A percentile compares a stretch with the other conserved stretches of the same genome.
phyloP scores from a whole-genome alignment of 2,797 vertebrate genomes.

The Tachyglossus aculeatus region DNA sequence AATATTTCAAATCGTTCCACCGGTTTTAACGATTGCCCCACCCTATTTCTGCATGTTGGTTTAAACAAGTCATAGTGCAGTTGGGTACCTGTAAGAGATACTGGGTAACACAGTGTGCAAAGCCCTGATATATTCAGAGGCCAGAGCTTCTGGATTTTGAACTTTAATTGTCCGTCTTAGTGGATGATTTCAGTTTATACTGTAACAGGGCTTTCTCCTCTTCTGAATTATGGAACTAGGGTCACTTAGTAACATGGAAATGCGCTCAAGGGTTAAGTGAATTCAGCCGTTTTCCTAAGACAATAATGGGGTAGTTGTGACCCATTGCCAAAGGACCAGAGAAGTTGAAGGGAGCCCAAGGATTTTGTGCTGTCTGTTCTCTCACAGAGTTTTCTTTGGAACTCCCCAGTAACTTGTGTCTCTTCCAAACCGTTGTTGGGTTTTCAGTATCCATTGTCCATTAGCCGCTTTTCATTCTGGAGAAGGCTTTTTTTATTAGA shows the following conservation, averaged over 20 bases:
- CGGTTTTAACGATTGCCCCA: too few species aligned
- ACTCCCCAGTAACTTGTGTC: not conserved
- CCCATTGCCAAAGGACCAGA: not conserved
- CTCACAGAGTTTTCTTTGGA: not conserved
- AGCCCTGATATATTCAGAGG: not conserved
- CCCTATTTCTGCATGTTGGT: too few species aligned
- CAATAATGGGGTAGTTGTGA: not conserved
- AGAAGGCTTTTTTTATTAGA: not conserved
- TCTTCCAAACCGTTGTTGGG: not conserved
- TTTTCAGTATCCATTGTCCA: not conserved
- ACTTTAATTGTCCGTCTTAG: not conserved
- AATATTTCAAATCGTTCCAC: too few species aligned
- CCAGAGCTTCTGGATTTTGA: conserved; percentile 11
- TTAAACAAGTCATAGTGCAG: too few species aligned
- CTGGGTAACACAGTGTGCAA: too few species aligned
- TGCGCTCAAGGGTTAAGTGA: not conserved
- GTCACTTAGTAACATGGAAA: not conserved
- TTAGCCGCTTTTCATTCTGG: not conserved
- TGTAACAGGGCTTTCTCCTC: not conserved
- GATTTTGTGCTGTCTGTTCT: not conserved
- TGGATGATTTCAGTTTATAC: not conserved
- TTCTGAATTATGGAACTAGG: not conserved
- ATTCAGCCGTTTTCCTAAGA: not conserved
- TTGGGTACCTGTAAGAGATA: too few species aligned
- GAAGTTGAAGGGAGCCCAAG: not conserved